phyloP scores from a whole-genome alignment of 2,113 vertebrate species.

The Psittacus erithacus region DNA sequence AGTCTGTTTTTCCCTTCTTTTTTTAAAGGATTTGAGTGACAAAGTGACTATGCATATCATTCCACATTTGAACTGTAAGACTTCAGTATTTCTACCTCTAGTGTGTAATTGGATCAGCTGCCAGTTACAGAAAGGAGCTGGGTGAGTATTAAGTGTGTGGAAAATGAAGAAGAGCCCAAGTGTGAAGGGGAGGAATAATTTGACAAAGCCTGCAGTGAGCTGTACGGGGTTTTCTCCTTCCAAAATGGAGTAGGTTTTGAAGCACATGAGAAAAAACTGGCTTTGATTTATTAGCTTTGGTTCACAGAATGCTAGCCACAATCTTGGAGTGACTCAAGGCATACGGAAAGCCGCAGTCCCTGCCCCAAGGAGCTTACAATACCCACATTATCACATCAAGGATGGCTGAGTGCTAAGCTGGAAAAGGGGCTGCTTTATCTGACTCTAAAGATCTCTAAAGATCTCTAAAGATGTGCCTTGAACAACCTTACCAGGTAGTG shows the following conservation, averaged over 20 bases:
- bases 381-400: neutral
- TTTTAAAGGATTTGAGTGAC: slow-evolving; percentile 22
- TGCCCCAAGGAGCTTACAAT: slow-evolving; percentile 27
- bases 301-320: slow-evolving; percentile 41
- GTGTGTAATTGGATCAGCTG: slow-evolving; percentile 62
- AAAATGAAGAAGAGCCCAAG: slow-evolving; percentile 64
- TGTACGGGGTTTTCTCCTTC: neutral
- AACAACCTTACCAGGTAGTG: neutral
- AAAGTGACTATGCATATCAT: slow-evolving; percentile 53
- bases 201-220: slow-evolving; percentile 66
- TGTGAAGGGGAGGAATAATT: slow-evolving; percentile 73
- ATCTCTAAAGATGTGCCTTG: neutral
- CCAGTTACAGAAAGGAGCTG: slow-evolving; percentile 56
- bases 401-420: neutral
- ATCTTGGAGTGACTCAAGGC: slow-evolving; percentile 24
- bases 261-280: neutral
- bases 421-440: neutral
- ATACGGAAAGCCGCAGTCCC: neutral
- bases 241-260: slow-evolving; percentile 68
- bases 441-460: neutral
- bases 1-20: neutral
- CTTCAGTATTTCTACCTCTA: slow-evolving; percentile 49
- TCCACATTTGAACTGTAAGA: slow-evolving; percentile 58
- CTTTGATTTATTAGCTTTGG: slow-evolving; percentile 57
- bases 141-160: slow-evolving; percentile 58